Base-by-base conservation (phyloP, 2,888 invertebrate species). In the Campopleginae sp. region DNA sequence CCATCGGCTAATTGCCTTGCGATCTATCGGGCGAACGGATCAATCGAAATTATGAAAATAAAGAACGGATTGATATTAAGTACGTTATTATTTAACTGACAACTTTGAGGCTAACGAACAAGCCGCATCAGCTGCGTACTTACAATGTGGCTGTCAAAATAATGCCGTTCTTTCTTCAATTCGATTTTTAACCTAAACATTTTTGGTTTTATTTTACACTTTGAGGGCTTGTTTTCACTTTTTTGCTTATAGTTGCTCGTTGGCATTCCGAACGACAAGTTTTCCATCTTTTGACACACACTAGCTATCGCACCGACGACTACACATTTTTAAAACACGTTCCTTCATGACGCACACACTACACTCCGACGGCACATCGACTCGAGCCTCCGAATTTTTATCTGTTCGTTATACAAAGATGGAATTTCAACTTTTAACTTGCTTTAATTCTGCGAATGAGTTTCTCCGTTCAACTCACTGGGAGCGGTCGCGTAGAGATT, bases 1-100 rank as follows among this genome's bases (percentile, higher is more conserved):
- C 80, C 82, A 75, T 86, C 78, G 85, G 85, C 85, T 66, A 80
- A 85, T 84, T 85, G 82, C 75, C 85, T 74, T 74, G 80, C 80
- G 84, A 74, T 66, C 42, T 58, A 84, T 71, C 80, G 48, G 42
- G 48, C 66, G 80, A 72, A 68, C 23, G 65, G 19, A 72, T 23
- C 12, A 65, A 75, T 10, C 72, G 44, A 72, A 74, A 19, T 61
- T 70, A 78, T 58, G 27, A 63, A 75, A 79, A 54, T 33, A 71
- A 48, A 42, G 48, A 75, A 61, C 12, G 19, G n/a, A 77, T 48
- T 42, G 68, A 75, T 54, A 74, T n/a, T n/a, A n/a, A n/a, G n/a
- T n/a, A n/a, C n/a, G n/a, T n/a, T n/a, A n/a, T n/a, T n/a, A n/a
- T n/a, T n/a, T n/a, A n/a, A 68, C 44, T 7, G 27, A 46, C 23